These are phyloP conservation scores for Apodemia duryi DNA, from an alignment of 2,888 invertebrate species.

Conservation along the genomic window DNA sequence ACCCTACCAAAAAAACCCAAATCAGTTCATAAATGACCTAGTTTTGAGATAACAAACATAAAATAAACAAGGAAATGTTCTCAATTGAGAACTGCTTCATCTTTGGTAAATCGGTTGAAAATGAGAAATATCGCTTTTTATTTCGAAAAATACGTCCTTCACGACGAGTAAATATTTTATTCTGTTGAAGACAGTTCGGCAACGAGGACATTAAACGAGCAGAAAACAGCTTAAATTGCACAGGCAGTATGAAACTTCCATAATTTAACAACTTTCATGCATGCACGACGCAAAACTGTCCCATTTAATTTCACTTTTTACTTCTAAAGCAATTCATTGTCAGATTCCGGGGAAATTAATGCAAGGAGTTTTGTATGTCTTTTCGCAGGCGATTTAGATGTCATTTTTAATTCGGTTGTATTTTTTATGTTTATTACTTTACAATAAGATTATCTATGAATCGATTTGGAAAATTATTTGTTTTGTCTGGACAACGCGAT, in stretches of 20 bases:
- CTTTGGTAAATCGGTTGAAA: too few species aligned
- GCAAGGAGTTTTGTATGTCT: constrained; percentile 1
- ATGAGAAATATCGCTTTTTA: too few species aligned
- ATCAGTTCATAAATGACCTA: too few species aligned
- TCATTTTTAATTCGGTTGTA: not conserved
- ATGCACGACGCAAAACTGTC: constrained; percentile 26
- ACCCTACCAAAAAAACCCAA: too few species aligned
- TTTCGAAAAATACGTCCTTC: too few species aligned
- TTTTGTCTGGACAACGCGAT: too few species aligned
- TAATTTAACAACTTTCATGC: constrained; percentile 40
- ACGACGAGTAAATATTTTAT: not conserved
- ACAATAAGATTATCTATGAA: too few species aligned
- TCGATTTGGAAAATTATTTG: too few species aligned
- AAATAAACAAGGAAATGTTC: too few species aligned
- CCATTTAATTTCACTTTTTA: constrained; percentile 27
- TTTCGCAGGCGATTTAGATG: not conserved
- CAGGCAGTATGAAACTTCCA: constrained; percentile 50
- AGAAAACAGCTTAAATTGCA: constrained; percentile 50
- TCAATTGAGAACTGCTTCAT: too few species aligned
- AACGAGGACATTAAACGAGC: constrained; percentile 31
- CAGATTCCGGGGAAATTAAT: constrained; percentile 1
- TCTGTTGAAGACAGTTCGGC: constrained; percentile 14
- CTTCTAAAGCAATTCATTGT: constrained; percentile 22
- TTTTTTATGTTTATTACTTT: too few species aligned
- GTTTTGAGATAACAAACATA: too few species aligned